Conservation (phyloP, 2,113 vertebrate species). For the Acanthochromis polyacanthus region DNA sequence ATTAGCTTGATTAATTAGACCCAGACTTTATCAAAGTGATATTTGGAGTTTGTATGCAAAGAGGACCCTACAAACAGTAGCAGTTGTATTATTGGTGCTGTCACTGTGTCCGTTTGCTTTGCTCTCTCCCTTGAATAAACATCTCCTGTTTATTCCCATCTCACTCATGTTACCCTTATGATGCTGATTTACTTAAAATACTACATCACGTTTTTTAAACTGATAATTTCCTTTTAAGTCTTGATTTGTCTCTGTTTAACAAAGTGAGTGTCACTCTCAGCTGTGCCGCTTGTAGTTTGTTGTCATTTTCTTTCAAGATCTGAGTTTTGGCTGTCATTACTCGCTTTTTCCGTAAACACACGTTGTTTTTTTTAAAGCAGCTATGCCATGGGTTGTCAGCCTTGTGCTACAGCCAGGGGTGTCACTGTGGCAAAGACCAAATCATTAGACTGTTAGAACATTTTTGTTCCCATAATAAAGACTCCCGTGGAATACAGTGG, state of each 20-base stretch:
- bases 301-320: conserved; percentile 1
- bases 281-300: not conserved
- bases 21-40: conserved; percentile 73
- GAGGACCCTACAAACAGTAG: conserved; percentile 42
- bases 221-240: not conserved
- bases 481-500: not conserved
- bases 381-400: not conserved
- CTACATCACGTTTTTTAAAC: not conserved
- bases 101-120: conserved; percentile 45
- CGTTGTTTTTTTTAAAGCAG: conserved; percentile 3
- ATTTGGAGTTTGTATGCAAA: conserved; percentile 74
- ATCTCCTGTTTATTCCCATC: conserved; percentile 18
- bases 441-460: conserved; percentile 19
- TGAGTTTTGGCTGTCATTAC: not conserved
- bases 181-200: conserved; percentile 8
- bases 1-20: conserved; percentile 78
- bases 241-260: conserved; percentile 20
- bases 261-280: conserved; percentile 9
- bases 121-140: conserved; percentile 29
- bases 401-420: conserved; percentile 3
- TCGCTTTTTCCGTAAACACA: not conserved
- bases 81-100: conserved; percentile 47
- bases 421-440: conserved; percentile 23
- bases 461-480: not conserved
- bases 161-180: conserved; percentile 2